Conservation (phyloP, 2,888 invertebrate species). For the Teleogryllus oceanicus region DNA sequence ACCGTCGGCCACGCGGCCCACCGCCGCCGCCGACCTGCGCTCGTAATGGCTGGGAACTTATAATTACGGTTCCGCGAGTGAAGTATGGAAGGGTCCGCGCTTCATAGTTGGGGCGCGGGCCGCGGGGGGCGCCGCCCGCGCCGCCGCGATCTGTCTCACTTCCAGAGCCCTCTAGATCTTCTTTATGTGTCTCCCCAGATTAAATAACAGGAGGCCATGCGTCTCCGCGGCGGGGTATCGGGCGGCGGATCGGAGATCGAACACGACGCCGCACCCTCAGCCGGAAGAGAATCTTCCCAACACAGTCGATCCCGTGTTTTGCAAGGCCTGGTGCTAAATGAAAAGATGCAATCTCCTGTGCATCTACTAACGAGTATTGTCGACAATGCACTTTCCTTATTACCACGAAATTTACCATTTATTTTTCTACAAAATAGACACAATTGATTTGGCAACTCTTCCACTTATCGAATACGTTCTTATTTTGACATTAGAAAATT, state of each 20-base stretch:
- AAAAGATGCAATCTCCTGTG: no score
- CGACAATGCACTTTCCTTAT: no score
- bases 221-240: not conserved
- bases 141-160: slow-evolving; percentile 2
- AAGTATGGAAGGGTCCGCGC: not conserved
- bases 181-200: slow-evolving; percentile 18
- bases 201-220: slow-evolving; percentile 18
- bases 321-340: no score
- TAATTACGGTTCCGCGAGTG: slow-evolving; percentile 1
- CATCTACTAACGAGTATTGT: no score
- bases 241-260: slow-evolving; percentile 9
- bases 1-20: no score
- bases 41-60: slow-evolving; percentile 3
- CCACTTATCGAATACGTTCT: no score
- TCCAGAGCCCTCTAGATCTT: slow-evolving; percentile 10
- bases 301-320: no score
- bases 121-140: not conserved
- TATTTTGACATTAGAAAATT: no score
- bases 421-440: no score
- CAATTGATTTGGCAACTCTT: no score
- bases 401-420: no score
- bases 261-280: not conserved
- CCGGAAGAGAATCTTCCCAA: no score
- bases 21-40: not conserved
- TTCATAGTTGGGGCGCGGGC: not conserved